These are phyloP conservation scores for Diuraphis noxia DNA, from an alignment of 1,140 invertebrate genomes.

Conservation along the genomic window DNA sequence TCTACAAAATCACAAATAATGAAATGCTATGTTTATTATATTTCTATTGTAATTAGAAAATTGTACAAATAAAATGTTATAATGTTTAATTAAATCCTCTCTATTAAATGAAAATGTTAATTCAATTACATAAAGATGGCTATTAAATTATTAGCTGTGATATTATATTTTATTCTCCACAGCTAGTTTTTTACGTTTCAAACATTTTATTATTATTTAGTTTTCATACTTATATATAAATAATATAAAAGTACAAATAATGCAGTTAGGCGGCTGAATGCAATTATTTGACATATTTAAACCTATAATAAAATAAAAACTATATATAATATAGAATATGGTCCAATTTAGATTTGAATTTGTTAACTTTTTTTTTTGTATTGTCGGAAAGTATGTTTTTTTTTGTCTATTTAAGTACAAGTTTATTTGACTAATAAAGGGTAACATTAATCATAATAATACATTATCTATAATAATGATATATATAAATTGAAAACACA, in stretches of 20 bases:
- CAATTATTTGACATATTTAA: background rate
- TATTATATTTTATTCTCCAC: background rate
- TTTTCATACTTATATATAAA: no score
- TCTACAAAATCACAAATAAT: conserved; percentile 83
- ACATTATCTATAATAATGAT: background rate
- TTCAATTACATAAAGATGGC: background rate
- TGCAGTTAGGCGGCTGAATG: background rate
- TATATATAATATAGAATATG: background rate
- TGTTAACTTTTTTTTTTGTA: background rate
- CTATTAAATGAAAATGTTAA: background rate
- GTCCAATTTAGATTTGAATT: background rate
- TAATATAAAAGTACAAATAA: background rate
- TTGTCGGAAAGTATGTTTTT: background rate
- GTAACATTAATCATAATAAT: background rate
- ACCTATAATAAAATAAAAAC: background rate
- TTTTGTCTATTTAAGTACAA: background rate
- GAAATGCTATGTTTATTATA: background rate
- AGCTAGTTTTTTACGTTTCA: background rate
- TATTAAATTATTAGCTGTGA: conserved; percentile 12
- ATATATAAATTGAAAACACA: no score
- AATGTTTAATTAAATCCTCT: conserved; percentile 16
- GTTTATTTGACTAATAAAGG: background rate
- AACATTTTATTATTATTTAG: background rate
- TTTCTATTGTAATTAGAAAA: conserved; percentile 35
- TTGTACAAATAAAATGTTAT: conserved; percentile 16